A percentile compares a stretch with the other conserved stretches of the same genome.
Conservation (phyloP, 2,797 vertebrate genomes). For the Choloepus didactylus region DNA sequence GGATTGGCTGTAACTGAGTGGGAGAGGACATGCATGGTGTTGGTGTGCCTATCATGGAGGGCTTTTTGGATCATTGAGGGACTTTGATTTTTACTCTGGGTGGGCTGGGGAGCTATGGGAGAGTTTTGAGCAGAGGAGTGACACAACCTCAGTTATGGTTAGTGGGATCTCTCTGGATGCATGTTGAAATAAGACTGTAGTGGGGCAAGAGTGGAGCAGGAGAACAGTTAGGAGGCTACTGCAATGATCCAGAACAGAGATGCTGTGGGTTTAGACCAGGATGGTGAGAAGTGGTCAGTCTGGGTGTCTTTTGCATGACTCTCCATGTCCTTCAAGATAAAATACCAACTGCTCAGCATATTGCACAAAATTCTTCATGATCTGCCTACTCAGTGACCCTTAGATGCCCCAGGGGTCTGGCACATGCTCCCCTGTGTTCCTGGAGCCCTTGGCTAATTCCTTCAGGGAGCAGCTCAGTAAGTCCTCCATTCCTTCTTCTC, state of each 20-base stretch:
- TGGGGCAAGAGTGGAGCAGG: background rate
- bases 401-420: background rate
- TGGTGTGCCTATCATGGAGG: background rate
- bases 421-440: background rate
- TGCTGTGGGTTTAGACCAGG: background rate
- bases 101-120: background rate
- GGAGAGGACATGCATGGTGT: rapidly evolving
- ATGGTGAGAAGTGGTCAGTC: background rate
- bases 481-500: background rate
- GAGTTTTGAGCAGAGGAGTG: background rate
- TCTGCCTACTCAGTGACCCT: background rate
- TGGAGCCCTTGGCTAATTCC: background rate
- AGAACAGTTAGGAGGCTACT: background rate
- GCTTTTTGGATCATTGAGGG: background rate
- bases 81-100: background rate
- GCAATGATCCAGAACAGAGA: background rate
- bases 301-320: background rate
- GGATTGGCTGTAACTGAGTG: background rate
- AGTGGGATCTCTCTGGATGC: background rate
- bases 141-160: background rate
- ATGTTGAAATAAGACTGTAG: background rate
- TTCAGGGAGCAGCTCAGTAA: background rate
- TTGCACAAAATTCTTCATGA: background rate
- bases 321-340: background rate
- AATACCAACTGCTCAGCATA: background rate